Evolutionary conservation across 2,797 vertebrate genomes (phyloP).

Genomic region (Gymnothorax reevesii): DNA sequence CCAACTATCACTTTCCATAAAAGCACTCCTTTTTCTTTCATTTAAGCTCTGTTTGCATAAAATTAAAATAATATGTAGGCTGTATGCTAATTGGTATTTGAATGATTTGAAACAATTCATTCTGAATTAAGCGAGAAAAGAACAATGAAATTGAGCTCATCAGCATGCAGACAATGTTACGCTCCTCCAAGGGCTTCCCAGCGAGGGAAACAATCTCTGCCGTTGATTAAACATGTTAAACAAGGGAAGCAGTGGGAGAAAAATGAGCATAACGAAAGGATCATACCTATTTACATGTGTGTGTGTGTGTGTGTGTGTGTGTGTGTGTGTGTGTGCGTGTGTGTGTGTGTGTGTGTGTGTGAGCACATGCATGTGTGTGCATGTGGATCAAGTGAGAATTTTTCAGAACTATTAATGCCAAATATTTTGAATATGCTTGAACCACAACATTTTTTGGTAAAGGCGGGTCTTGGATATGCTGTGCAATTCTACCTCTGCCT

Average conservation of each 20-base stretch:
- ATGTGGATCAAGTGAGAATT: neutral
- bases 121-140: constrained; percentile 25
- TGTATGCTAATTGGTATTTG: constrained; percentile 32
- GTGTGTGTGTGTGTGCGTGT: neutral
- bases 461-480: neutral
- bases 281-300: neutral
- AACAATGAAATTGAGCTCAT: constrained; percentile 10
- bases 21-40: neutral
- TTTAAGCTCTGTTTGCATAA: constrained; percentile 12
- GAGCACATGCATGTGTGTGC: too few species aligned
- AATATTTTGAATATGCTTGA: neutral
- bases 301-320: neutral
- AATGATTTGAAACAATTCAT: constrained; percentile 32
- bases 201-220: constrained; percentile 10
- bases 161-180: constrained; percentile 10
- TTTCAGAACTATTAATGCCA: neutral
- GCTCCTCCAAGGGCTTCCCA: neutral
- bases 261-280: constrained; percentile 20
- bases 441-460: neutral
- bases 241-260: constrained; percentile 20
- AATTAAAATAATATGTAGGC: constrained; percentile 28
- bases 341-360: neutral
- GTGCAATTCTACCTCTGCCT: neutral
- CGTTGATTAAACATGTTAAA: constrained; percentile 27
- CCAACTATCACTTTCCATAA: neutral